A percentile compares a stretch with the other conserved stretches of the same genome.
phyloP scores from a whole-genome alignment of 2,113 vertebrate species.

The Vombatus ursinus region DNA sequence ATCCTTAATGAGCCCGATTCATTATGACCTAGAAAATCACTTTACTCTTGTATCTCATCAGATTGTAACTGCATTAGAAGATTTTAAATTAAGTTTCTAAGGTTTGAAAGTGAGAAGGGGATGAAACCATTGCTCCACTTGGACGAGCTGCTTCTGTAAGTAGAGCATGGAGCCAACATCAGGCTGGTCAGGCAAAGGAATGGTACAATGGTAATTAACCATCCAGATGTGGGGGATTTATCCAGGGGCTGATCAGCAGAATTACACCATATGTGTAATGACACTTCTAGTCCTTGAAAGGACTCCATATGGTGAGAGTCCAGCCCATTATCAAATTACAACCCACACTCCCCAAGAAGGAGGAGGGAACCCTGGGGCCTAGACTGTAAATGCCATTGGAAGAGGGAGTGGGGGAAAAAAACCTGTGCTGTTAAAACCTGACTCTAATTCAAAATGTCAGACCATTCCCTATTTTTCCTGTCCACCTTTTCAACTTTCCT shows the following conservation, averaged over 20 bases:
- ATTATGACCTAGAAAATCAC: background rate
- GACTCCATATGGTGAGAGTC: slow-evolving; percentile 50
- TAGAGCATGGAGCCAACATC: background rate
- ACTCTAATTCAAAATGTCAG: background rate
- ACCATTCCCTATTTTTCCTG: background rate
- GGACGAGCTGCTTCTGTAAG: slow-evolving; percentile 5
- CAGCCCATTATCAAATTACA: slow-evolving; percentile 48
- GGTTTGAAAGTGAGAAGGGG: background rate
- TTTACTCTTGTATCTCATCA: background rate
- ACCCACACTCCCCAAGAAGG: background rate
- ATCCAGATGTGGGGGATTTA: slow-evolving; percentile 58
- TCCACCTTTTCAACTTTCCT: background rate
- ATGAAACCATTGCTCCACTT: background rate
- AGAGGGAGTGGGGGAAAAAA: background rate
- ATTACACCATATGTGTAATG: slow-evolving; percentile 45
- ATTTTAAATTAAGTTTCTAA: background rate
- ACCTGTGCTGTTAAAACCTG: background rate
- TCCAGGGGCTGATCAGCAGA: slow-evolving; percentile 40
- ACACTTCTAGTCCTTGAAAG: slow-evolving; percentile 57
- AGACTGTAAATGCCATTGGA: background rate
- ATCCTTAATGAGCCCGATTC: background rate
- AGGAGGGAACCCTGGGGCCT: background rate
- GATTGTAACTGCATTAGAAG: background rate
- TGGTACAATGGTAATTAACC: slow-evolving; percentile 21
- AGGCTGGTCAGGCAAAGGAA: background rate